Evolutionary conservation across 2,797 vertebrate species (phyloP), one percentile per base, ranked within the genome.

Genomic region (Lithobates sylvaticus): DNA sequence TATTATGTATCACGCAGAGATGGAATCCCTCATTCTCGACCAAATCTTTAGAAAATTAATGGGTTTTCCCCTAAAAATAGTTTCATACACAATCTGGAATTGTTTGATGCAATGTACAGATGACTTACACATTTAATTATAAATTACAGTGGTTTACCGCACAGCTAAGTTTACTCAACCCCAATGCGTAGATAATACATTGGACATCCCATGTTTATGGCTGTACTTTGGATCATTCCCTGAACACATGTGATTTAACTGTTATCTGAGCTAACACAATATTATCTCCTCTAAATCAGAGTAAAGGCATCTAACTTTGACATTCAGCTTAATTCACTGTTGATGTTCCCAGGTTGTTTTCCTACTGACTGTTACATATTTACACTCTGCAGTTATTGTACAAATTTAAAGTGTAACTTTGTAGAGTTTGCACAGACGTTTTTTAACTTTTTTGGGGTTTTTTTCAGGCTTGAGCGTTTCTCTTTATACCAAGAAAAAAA

Each of bases 281-380:
- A 78, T 78, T 67, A 68, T 79, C 77, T 36, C 54, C n/a, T 44
- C 36, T 79, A 79, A 79, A 79, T 79, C 61, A 42, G n/a, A 67
- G 29, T 27, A 68, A 68, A 68, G 67, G 64, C 16, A 26, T 68
- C 23, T 27, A 21, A 42, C 36, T 10, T 72, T 42, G 34, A 72
- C 36, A 72, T 71, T 8, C 7, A 8, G 23, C 10, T 42, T 72
- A 42, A 42, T 72, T 44, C 72, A 74, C 15, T 74, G 8, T 15
- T 44, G 72, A 39, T 42, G 13, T 15, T 21, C 21, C 54, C 13
- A 10, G 15, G 15, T 78, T 21, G 23, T 15, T 26, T 18, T 13
- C 42, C 61, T 61, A 18, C 10, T 18, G 58, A n/a, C 21, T 64
- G 10, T n/a, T 72, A n/a, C 15, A 12, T 39, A 42, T 44, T 21